These are phyloP conservation scores for Montipora capitata DNA, from an alignment of 92 coral and sea anemone genomes.

Conservation along the genomic window DNA sequence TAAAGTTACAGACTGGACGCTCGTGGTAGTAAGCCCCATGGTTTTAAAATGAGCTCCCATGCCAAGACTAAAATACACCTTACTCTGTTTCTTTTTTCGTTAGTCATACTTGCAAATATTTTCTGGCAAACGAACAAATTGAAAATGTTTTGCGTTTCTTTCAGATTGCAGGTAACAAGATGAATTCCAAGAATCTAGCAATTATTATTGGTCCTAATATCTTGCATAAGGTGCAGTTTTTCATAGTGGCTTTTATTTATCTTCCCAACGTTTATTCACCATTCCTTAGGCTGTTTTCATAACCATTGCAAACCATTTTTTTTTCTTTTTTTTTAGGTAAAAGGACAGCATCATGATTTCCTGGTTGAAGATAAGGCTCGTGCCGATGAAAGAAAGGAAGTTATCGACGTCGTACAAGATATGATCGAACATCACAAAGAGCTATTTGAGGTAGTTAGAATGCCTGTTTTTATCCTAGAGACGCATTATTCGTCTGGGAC, in stretches of 20 bases:
- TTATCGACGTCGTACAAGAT: conserved; percentile 94
- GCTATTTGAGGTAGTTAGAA: conserved; percentile 78
- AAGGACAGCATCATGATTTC: conserved; percentile 90
- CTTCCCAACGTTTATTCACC: too few species aligned
- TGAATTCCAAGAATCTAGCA: conserved; percentile 94
- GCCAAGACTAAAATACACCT: too few species aligned
- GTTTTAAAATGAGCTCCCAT: too few species aligned
- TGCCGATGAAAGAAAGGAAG: conserved; percentile 94
- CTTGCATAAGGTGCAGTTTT: conserved; percentile 86
- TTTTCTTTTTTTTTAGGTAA: conserved; percentile 66
- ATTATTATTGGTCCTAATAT: conserved; percentile 98
- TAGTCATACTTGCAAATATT: too few species aligned
- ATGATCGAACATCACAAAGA: conserved; percentile 86
- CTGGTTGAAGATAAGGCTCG: conserved; percentile 93
- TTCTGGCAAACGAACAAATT: too few species aligned
- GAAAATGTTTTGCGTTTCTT: background rate
- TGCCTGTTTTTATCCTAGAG: too few species aligned
- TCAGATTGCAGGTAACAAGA: conserved; percentile 96
- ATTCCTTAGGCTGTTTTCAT: background rate
- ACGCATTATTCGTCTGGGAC: too few species aligned
- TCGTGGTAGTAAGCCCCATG: too few species aligned
- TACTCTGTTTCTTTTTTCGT: too few species aligned
- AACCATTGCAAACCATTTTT: too few species aligned
- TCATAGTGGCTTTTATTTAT: too few species aligned
- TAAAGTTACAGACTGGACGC: too few species aligned